Conservation (phyloP, 2,113 vertebrate genomes). For the Dinomys branickii region DNA sequence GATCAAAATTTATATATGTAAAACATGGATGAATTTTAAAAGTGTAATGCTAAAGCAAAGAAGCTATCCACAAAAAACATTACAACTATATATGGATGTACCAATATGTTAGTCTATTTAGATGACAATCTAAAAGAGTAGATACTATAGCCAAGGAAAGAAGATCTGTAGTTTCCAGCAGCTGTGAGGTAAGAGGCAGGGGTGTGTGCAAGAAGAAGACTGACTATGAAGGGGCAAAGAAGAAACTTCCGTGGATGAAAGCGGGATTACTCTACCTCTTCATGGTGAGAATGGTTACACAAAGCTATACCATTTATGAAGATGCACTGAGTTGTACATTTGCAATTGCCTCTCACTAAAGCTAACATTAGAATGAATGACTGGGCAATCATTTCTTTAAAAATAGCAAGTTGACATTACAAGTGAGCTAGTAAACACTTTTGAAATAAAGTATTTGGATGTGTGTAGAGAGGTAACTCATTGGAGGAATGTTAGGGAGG, state of each 20-base stretch:
- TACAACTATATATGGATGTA: too few species aligned
- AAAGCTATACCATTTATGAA: neutral
- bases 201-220: neutral
- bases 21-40: conserved; percentile 10
- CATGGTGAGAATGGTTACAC: neutral
- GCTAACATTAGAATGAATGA: conserved; percentile 41
- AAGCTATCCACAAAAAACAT: neutral
- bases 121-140: neutral
- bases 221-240: neutral
- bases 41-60: neutral
- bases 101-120: neutral
- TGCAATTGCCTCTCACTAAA: conserved; percentile 23
- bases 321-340: neutral
- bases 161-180: neutral
- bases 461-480: conserved; percentile 64
- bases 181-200: neutral
- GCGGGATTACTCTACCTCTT: neutral
- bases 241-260: neutral
- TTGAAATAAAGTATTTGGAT: conserved; percentile 58
- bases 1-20: neutral
- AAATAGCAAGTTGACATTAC: conserved; percentile 65
- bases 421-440: neutral
- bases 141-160: neutral
- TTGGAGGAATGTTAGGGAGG: conserved; percentile 26
- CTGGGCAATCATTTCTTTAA: conserved; percentile 60